These are phyloP conservation scores for Drosophila merina DNA, from an alignment of 2,888 invertebrate genomes.

Conservation along the genomic window DNA sequence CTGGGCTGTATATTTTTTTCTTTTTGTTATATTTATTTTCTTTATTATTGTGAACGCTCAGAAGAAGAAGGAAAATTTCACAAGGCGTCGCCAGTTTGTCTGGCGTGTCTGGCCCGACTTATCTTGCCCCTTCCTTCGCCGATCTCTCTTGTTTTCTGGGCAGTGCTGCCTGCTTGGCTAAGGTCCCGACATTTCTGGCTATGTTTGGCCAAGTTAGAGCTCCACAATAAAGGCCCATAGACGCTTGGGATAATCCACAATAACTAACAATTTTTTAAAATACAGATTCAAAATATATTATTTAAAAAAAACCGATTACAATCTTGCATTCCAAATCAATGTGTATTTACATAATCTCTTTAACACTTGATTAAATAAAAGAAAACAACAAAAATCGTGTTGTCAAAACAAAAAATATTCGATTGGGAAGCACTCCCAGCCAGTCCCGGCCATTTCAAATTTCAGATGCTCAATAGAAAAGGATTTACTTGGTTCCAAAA, in stretches of 20 bases:
- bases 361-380: no score
- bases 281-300: no score
- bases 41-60: conserved; percentile 68
- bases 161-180: conserved; percentile 20
- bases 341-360: no score
- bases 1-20: conserved; percentile 34
- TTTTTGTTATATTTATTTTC: conserved; percentile 66
- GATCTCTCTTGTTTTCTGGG: conserved; percentile 16
- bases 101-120: conserved; percentile 68
- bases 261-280: background rate
- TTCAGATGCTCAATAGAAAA: background rate
- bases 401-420: fast-evolving
- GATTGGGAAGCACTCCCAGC: conserved; percentile 3
- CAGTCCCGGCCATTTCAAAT: background rate
- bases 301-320: no score
- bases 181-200: conserved; percentile 1
- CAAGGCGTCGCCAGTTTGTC: conserved; percentile 82
- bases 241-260: background rate
- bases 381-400: no score
- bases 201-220: background rate
- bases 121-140: conserved; percentile 24
- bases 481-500: conserved; percentile 3
- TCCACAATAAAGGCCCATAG: background rate
- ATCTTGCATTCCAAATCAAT: no score
- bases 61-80: conserved; percentile 74